Base-by-base conservation (phyloP, 2,888 invertebrate genomes). In the Hypomecis punctinalis region DNA sequence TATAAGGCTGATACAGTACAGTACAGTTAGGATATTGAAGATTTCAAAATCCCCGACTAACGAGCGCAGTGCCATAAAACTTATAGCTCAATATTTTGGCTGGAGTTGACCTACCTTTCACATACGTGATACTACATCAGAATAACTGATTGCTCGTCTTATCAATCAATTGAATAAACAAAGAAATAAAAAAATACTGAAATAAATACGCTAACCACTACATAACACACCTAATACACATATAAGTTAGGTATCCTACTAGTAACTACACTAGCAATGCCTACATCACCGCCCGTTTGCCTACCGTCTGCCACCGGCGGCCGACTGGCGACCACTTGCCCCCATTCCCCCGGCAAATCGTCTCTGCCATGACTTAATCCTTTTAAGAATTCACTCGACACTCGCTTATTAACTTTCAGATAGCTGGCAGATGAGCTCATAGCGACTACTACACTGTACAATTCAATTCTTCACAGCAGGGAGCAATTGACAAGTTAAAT, bases 341-440 rank as follows among this genome's bases (percentile, higher is more conserved):
- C 90, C 77, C 90, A 88, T 91, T 91, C 88, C 81, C 83, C 77
- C 49, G 10, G 81, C 81, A 84, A 88, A 88, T 87, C 87, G 82
- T 83, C 83, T 85, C 77, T 79, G 83, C 83, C 85, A 84, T 84
- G 84, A 85, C 84, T 86, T 89, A 90, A 90, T 90, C 88, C 89
- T 85, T 89, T 88, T 84, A 86, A 85, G 81, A 84, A 86, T 85
- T 83, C 81, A 79, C 79, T 73, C 62, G 58, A 70, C 69, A 67
- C 63, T 69, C 70, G 61, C 76, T 79, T 82, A 83, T 84, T 84
- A 80, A 82, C 77, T 80, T 77, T 79, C 72, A 77, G 78, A 83
- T 84, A 80, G 80, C 77, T 78, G 75, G 75, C 70, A 77, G 78
- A 83, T 86, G 86, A 88, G 82, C 79, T 86, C 88, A 75, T 68